These are phyloP conservation scores for Mastacembelus armatus DNA, from an alignment of 2,797 vertebrate genomes.

Conservation along the genomic window DNA sequence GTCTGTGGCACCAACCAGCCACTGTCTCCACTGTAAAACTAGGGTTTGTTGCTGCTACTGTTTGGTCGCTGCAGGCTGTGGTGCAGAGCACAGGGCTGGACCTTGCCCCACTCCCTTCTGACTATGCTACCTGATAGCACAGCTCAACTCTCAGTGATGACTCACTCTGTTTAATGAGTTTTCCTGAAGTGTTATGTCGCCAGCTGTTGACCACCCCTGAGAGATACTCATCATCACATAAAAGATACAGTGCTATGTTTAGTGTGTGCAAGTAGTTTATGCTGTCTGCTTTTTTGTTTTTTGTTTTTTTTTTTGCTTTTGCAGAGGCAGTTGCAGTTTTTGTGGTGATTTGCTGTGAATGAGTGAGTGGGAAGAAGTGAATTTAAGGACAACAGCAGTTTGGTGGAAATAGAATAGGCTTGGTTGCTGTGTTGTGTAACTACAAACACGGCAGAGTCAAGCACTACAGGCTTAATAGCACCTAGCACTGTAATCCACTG, in stretches of 20 bases:
- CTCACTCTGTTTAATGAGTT: slow-evolving; percentile 79
- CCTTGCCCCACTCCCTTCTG: slow-evolving; percentile 50
- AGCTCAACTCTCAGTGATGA: slow-evolving; percentile 62
- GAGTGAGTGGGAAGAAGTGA: slow-evolving; percentile 23
- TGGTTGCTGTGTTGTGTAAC: slow-evolving; percentile 39
- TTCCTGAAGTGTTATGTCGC: slow-evolving; percentile 54
- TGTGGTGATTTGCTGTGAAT: slow-evolving; percentile 23
- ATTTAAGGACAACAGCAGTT: slow-evolving; percentile 13
- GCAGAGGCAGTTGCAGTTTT: slow-evolving; percentile 20
- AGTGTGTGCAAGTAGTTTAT: slow-evolving; percentile 18
- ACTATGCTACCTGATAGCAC: slow-evolving; percentile 72
- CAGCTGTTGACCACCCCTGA: slow-evolving; percentile 63
- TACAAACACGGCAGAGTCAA: background rate
- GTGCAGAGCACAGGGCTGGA: slow-evolving; percentile 32
- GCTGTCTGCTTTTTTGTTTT: too few species aligned
- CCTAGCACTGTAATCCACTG: too few species aligned
- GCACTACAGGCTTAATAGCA: background rate
- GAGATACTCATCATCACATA: slow-evolving; percentile 45
- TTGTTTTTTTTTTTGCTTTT: background rate
- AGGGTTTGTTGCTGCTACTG: background rate
- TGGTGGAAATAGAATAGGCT: slow-evolving; percentile 14
- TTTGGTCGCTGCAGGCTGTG: background rate
- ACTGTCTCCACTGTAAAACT: background rate
- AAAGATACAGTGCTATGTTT: slow-evolving; percentile 59
- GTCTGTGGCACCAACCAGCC: fast-evolving